Evolutionary conservation across 2,888 invertebrate genomes (phyloP), one percentile per base, ranked within the genome.

Genomic region (Xanthorhoe spadicearia): DNA sequence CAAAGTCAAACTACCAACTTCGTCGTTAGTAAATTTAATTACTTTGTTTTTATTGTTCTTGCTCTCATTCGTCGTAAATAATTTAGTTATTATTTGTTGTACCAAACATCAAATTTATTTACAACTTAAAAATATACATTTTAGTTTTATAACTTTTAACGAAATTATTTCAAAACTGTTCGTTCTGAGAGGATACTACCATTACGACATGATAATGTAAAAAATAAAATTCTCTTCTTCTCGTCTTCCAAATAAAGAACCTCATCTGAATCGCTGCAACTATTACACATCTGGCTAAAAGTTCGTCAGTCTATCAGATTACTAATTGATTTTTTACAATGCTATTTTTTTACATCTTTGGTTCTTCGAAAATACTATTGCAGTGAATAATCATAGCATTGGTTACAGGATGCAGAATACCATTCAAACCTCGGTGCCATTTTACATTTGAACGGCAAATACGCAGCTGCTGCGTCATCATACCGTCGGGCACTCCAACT

Each of bases 361-460:
- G 4, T 23, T 23, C 4, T 32, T 32, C 6, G 32, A 38, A 13
- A 13, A 38, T 8, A 35, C 4, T 35, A n/a, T n/a, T 19, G n/a
- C 19, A 46, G 60, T 61, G 51, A 57, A 43, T 15, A 62, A 76
- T 73, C 56, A 61, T 70, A 57, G 60, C 60, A 74, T 79, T 77
- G 68, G 71, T 83, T 80, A 19, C 88, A 97, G 96, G 97, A 98
- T 82, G 96, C 98, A 0, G 95, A 97, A 74, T 97, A 97, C 66
- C 98, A 98, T 89, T 98, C 98, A 80, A 99, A 99, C 88, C 94
- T 98, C 64, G 99, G 99, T 23, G 99, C 99, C 65, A 99, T 99
- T 83, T 94, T 98, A 66, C 99, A 99, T 91, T 94, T 98, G 74
- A 97, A 98, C 85, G 98, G 98, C 23, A 98, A 98, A 87, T 96